phyloP scores from a whole-genome alignment of 2,797 vertebrate species.

The Parambassis ranga region DNA sequence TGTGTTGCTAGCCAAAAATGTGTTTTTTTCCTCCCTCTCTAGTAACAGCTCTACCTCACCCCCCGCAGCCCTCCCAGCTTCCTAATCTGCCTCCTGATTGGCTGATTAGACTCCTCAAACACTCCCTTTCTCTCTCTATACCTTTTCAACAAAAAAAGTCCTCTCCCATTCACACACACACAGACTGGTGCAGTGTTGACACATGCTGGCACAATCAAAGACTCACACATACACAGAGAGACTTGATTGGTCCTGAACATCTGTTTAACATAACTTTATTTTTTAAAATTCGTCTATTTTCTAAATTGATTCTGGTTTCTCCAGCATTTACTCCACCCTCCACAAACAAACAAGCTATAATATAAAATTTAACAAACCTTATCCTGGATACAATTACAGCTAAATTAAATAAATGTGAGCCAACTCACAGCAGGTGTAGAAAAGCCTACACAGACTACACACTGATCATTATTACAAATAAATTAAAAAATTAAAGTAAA shows the following conservation, averaged over 20 bases:
- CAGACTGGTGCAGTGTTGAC: conserved; percentile 42
- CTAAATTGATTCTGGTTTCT: no score
- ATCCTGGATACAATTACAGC: background rate
- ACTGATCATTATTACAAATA: background rate
- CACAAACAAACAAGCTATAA: no score
- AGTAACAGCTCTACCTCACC: conserved; percentile 70
- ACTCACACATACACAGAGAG: conserved; percentile 6
- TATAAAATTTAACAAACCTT: no score
- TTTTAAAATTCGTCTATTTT: no score
- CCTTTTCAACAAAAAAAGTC: conserved; percentile 39
- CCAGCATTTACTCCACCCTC: no score
- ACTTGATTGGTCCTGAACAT: conserved; percentile 26
- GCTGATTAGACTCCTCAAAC: conserved; percentile 71
- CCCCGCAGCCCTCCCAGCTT: conserved; percentile 18
- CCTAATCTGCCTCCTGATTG: conserved; percentile 75
- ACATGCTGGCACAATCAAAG: conserved; percentile 58
- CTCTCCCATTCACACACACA: conserved; percentile 36
- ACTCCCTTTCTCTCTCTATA: conserved; percentile 55
- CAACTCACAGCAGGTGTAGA: background rate
- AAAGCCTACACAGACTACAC: background rate
- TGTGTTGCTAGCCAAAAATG: conserved; percentile 79
- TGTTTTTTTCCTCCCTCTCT: conserved; percentile 45
- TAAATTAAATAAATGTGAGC: background rate
- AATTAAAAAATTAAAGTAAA: no score
- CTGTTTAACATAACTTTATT: background rate